A percentile compares a stretch with the other conserved stretches of the same genome.
These are phyloP conservation scores for Lanius ludovicianus DNA, from an alignment of 2,113 vertebrate species.

Conservation along the genomic window DNA sequence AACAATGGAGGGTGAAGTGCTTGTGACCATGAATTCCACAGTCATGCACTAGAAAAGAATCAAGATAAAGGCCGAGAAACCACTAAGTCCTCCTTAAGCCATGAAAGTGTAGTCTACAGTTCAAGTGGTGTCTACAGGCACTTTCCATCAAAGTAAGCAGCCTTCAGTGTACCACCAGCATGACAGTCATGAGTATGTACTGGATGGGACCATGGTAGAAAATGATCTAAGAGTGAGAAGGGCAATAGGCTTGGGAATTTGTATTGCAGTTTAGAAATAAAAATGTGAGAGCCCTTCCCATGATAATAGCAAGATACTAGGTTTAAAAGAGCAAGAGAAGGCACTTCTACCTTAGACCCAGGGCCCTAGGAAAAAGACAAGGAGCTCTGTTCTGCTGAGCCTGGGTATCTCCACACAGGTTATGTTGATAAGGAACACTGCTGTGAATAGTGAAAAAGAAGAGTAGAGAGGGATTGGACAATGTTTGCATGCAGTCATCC, in stretches of 20 bases:
- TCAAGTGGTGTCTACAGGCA: not conserved
- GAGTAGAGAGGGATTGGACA: not conserved
- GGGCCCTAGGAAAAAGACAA: not conserved
- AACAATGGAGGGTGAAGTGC: not conserved
- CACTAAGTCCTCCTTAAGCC: not conserved
- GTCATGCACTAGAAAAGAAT: not conserved
- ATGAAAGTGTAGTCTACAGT: not conserved
- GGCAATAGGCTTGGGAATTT: not conserved
- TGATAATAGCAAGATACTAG: rapidly evolving
- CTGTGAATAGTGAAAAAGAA: not conserved
- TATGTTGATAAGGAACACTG: not conserved
- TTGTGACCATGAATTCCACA: not conserved
- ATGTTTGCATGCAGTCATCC: not conserved
- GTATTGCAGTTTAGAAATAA: not conserved
- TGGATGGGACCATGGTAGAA: not conserved
- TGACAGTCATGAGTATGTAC: not conserved
- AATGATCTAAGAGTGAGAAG: not conserved
- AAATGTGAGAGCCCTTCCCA: not conserved
- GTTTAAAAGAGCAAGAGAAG: not conserved
- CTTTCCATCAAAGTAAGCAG: not conserved
- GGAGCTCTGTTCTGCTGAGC: not conserved
- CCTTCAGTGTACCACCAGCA: not conserved
- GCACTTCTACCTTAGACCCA: not conserved
- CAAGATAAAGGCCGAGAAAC: conserved; percentile 9
- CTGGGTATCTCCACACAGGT: not conserved